Evolutionary conservation across 1,140 invertebrate genomes (phyloP), one percentile per base, ranked within the genome.

Genomic region (Tetramorium parvispinum): DNA sequence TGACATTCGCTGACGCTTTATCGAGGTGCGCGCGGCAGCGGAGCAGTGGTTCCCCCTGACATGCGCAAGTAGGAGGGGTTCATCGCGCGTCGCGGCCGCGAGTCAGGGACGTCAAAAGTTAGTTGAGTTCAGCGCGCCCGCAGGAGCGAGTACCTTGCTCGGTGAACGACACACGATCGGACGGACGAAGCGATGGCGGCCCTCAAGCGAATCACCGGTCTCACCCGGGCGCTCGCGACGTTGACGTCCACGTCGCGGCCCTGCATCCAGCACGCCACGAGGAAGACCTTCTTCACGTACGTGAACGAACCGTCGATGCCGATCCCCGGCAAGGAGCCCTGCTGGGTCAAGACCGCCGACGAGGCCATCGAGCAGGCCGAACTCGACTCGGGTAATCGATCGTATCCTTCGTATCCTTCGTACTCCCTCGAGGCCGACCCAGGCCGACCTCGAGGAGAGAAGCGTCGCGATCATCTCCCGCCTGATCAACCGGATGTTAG

Each of bases 231-330:
- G 18, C 77, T 95, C 27, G 90, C 92, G 73, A 90, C 91, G 2
- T 65, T 92, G 8, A 79, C 87, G 13, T 46, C 24, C 10, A 27
- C 86, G 6, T 87, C 91, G 59, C 87, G 91, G 13, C 43, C 90
- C 2, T 89, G 85, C 21, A 76, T 89, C 0, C 77, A 89, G 0
- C 85, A 85, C 65, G 68, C 92, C 3, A 79, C 94, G 1, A 95
- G 94, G 75, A 96, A 95, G 82, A 96, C 76, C 13, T 96, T 94
- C 91, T 96, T 95, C 85, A 95, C 96, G 0, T 96, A 96, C 59
- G 93, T 94, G 27, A 95, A 95, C 43, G 96, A 96, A 85, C 95
- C 95, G 0, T 92, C 95, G 0, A 94, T 94, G 90, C 94, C 94
- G 8, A 94, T 95, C 51, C 92, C 93, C 0, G 86, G 91, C 32